Conservation (phyloP, 2,888 invertebrate species). For the Dione juno region DNA sequence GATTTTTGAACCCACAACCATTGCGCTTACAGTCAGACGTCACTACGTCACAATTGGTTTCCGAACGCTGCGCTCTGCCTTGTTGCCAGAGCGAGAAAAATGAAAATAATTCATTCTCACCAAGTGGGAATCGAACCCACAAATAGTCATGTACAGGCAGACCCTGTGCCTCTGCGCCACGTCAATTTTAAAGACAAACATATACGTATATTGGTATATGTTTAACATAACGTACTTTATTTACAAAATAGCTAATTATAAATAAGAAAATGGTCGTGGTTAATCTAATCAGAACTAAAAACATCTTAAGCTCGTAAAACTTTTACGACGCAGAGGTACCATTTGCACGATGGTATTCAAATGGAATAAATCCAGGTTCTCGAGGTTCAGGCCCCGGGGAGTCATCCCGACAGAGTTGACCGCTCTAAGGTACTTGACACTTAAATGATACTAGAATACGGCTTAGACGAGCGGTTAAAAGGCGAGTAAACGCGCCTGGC, state of each 20-base stretch:
- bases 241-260: constrained; percentile 2
- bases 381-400: constrained; percentile 74
- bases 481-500: constrained; percentile 51
- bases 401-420: constrained; percentile 79
- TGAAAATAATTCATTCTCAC: no score
- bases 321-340: constrained; percentile 71
- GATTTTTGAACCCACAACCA: no score
- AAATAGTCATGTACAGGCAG: no score
- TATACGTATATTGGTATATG: no score
- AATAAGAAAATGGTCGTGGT: constrained; percentile 37
- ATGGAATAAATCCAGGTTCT: constrained; percentile 77
- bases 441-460: constrained; percentile 68
- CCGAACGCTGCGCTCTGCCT: no score
- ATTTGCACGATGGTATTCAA: constrained; percentile 69
- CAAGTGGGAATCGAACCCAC: no score
- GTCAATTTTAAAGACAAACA: no score
- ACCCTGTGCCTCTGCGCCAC: no score
- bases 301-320: constrained; percentile 71
- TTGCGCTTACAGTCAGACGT: no score
- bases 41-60: no score
- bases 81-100: no score
- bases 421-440: constrained; percentile 75
- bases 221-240: background rate
- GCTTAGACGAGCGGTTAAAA: constrained; percentile 55
- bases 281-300: constrained; percentile 69